A percentile compares a stretch with the other conserved stretches of the same genome.
Conservation (phyloP, 1,140 invertebrate species). For the Wasmannia auropunctata region DNA sequence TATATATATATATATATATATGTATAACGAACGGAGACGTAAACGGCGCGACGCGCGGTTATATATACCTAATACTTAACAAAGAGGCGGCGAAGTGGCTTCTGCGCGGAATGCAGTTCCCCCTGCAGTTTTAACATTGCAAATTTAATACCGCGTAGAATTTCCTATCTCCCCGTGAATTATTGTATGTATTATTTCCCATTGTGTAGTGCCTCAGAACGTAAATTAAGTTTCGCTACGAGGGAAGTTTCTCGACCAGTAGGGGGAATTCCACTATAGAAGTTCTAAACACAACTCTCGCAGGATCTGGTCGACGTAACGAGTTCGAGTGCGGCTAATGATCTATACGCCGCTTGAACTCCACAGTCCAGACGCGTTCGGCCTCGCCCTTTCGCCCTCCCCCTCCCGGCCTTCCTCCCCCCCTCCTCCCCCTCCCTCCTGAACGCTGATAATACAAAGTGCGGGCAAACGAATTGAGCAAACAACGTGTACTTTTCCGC, state of each 20-base stretch:
- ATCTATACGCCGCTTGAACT: slow-evolving; percentile 55
- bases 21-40: neutral
- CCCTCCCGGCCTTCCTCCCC: too few relatives aligned
- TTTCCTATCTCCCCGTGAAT: neutral
- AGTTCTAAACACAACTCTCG: slow-evolving; percentile 57
- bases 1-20: too few relatives aligned
- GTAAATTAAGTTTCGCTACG: slow-evolving; percentile 47
- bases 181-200: slow-evolving; percentile 32
- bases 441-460: slow-evolving; percentile 34
- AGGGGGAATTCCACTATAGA: slow-evolving; percentile 30
- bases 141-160: slow-evolving; percentile 22
- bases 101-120: neutral
- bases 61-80: neutral
- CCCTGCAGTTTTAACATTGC: slow-evolving; percentile 1
- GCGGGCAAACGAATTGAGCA: slow-evolving; percentile 27
- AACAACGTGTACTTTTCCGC: slow-evolving; percentile 28
- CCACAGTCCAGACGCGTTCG: neutral
- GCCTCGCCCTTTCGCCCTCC: too few relatives aligned
- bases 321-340: slow-evolving; percentile 60
- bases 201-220: slow-evolving; percentile 29
- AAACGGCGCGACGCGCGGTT: neutral
- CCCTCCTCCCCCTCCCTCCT: too few relatives aligned
- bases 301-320: slow-evolving; percentile 56
- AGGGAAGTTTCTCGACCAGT: slow-evolving; percentile 31
- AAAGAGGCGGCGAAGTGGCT: neutral